Percentiles rank a stretch among this genome's conserved stretches.
Conservation (phyloP, 2,113 vertebrate species). For the Megaptera novaeangliae region DNA sequence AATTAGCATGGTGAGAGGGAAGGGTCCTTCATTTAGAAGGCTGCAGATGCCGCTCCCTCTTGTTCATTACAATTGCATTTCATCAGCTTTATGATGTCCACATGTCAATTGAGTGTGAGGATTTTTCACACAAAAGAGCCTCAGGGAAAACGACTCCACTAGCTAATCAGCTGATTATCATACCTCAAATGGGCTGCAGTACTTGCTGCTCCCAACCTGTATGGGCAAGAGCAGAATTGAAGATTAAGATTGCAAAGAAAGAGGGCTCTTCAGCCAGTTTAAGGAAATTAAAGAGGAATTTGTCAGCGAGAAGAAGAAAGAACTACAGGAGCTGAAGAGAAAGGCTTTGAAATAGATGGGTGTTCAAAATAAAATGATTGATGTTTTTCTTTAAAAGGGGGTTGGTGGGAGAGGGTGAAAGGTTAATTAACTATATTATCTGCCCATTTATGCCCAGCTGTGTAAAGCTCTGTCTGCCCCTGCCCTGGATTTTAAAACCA, state of each 20-base stretch:
- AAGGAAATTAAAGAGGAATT: slow-evolving; percentile 82
- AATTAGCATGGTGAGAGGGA: slow-evolving; percentile 99
- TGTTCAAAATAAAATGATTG: slow-evolving; percentile 71
- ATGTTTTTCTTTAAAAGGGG: slow-evolving; percentile 75
- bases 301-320: slow-evolving; percentile 74
- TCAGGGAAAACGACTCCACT: slow-evolving; percentile 97
- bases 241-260: slow-evolving; percentile 83
- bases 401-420: slow-evolving; percentile 75
- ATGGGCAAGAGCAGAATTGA: slow-evolving; percentile 81
- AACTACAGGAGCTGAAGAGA: slow-evolving; percentile 46
- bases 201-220: slow-evolving; percentile 84
- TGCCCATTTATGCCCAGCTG: slow-evolving; percentile 83
- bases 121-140: slow-evolving; percentile 99
- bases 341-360: slow-evolving; percentile 75
- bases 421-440: slow-evolving; percentile 86
- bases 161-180: slow-evolving; percentile 99
- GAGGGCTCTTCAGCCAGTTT: slow-evolving; percentile 79
- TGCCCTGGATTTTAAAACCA: slow-evolving; percentile 70
- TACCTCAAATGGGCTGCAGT: slow-evolving; percentile 96
- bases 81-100: slow-evolving; percentile 99
- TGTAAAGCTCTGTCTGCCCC: slow-evolving; percentile 73
- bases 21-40: slow-evolving; percentile 94
- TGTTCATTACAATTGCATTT: slow-evolving; percentile 99
- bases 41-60: slow-evolving; percentile 99
- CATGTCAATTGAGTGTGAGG: slow-evolving; percentile 99